Percentiles rank a stretch among this genome's conserved stretches.
Evolutionary conservation across 2,888 invertebrate species (phyloP).

Genomic region (Meiosimyza platycephala): DNA sequence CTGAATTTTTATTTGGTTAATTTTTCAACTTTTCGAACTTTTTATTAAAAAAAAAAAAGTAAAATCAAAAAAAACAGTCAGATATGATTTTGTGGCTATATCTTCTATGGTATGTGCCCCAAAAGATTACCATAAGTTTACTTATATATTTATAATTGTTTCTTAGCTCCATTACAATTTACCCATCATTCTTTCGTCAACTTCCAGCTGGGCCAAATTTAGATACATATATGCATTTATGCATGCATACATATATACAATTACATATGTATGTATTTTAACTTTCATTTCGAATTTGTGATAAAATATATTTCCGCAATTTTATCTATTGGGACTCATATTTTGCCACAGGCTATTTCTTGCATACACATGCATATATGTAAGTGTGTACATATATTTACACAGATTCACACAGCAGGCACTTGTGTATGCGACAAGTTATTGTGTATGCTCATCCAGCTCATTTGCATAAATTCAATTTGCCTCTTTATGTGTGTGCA

Average conservation of each 20-base stretch:
- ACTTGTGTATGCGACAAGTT: background rate
- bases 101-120: too few relatives aligned
- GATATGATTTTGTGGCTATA: too few relatives aligned
- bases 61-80: too few relatives aligned
- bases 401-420: background rate
- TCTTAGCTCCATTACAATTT: too few relatives aligned
- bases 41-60: too few relatives aligned
- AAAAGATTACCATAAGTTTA: too few relatives aligned
- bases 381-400: too few relatives aligned
- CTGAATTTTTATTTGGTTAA: too few relatives aligned
- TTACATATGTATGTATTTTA: slow-evolving; percentile 19
- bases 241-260: background rate
- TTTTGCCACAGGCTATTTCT: slow-evolving; percentile 19
- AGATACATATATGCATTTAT: background rate
- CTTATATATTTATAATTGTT: too few relatives aligned
- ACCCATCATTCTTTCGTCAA: too few relatives aligned
- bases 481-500: slow-evolving; percentile 38
- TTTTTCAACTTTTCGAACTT: too few relatives aligned
- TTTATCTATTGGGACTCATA: slow-evolving; percentile 22
- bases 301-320: slow-evolving; percentile 23
- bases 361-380: background rate
- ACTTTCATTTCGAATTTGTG: background rate
- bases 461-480: slow-evolving; percentile 52
- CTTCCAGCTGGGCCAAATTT: too few relatives aligned
- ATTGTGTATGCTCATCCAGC: slow-evolving; percentile 19